These are phyloP conservation scores for Drosophila ercepeae DNA, from an alignment of 1,140 invertebrate species.

Conservation along the genomic window DNA sequence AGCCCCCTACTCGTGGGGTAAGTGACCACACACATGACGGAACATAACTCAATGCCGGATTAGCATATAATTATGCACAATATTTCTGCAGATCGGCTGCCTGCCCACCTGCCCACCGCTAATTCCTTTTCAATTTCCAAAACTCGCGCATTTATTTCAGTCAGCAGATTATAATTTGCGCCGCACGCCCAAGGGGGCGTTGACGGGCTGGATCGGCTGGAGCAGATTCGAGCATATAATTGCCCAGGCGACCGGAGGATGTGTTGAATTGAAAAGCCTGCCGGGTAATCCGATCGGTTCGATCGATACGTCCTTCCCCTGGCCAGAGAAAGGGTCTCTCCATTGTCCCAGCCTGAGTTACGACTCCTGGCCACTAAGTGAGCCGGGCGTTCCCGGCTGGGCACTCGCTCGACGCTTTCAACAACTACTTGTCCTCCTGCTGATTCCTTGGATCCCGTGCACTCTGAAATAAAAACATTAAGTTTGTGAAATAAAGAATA, in stretches of 20 bases:
- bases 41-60: constrained; percentile 60
- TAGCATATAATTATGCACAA: constrained; percentile 80
- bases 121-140: constrained; percentile 77
- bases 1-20: constrained; percentile 3
- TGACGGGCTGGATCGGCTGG: constrained; percentile 4
- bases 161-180: constrained; percentile 71
- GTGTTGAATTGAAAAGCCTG: constrained; percentile 82
- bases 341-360: constrained; percentile 37
- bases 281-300: constrained; percentile 75
- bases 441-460: constrained; percentile 2
- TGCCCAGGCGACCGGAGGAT: constrained; percentile 62
- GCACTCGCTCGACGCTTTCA: constrained; percentile 74
- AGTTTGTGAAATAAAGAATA: no score
- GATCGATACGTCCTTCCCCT: constrained; percentile 3
- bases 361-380: constrained; percentile 68
- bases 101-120: constrained; percentile 42
- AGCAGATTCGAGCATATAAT: constrained; percentile 43
- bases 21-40: constrained; percentile 35
- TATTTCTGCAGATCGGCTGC: constrained; percentile 56
- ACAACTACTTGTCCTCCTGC: constrained; percentile 67
- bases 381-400: constrained; percentile 53
- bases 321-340: neutral
- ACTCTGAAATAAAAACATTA: neutral
- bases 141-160: constrained; percentile 81
- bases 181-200: constrained; percentile 53